phyloP scores from a whole-genome alignment of 2,113 vertebrate genomes.

The Desmodus rotundus region DNA sequence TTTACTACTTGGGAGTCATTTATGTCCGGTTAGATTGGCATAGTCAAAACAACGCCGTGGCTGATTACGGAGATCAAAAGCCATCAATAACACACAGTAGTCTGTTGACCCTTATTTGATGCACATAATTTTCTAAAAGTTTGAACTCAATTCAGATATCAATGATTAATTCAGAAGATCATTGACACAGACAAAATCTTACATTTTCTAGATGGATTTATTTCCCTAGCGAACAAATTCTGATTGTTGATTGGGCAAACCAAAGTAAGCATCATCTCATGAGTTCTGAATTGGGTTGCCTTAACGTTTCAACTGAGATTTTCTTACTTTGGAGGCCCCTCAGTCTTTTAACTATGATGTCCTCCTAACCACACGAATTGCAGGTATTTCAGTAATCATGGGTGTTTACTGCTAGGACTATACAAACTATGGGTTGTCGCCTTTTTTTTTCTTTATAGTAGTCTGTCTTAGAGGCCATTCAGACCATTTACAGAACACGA shows the following conservation, averaged over 20 bases:
- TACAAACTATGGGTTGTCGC: background rate
- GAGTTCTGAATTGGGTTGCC: conserved; percentile 6
- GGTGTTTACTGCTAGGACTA: background rate
- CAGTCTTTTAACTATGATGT: background rate
- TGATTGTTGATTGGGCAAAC: background rate
- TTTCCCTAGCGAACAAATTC: background rate
- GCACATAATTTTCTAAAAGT: background rate
- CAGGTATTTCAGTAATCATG: background rate
- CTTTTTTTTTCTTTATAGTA: background rate
- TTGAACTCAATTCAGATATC: conserved; percentile 17
- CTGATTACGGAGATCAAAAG: background rate
- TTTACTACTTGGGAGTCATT: conserved; percentile 5
- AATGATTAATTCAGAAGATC: background rate
- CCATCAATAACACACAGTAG: background rate
- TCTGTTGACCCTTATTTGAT: background rate
- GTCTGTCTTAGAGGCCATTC: background rate
- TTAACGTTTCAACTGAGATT: background rate
- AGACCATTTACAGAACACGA: background rate
- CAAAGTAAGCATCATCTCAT: background rate
- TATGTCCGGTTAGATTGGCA: background rate
- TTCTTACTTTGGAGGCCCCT: background rate
- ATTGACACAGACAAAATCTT: conserved; percentile 10
- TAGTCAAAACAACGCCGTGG: conserved; percentile 5
- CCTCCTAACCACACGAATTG: background rate
- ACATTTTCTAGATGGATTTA: background rate